These are phyloP conservation scores for Phocoena phocoena DNA, from an alignment of 2,113 vertebrate species.

Conservation along the genomic window DNA sequence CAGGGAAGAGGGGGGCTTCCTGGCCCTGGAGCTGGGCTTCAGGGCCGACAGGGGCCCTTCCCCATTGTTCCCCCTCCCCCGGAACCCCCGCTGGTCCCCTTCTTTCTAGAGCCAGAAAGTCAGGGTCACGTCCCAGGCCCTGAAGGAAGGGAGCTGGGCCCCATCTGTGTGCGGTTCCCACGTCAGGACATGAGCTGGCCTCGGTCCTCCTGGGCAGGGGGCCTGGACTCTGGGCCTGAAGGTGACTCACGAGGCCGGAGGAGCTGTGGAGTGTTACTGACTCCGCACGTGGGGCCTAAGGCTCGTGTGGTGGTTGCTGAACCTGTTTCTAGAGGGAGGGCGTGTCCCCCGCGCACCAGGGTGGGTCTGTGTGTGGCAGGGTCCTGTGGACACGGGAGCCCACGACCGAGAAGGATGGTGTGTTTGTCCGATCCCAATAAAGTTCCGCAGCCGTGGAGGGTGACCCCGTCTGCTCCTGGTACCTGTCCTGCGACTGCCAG, in stretches of 20 bases:
- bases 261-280: not conserved
- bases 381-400: fast-evolving
- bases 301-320: not conserved
- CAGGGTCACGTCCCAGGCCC: not conserved
- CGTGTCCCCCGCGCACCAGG: not conserved
- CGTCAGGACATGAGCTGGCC: not conserved
- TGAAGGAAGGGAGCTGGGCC: not conserved
- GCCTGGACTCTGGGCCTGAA: not conserved
- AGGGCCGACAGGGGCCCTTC: not conserved
- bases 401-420: not conserved
- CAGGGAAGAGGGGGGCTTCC: not conserved
- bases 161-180: not conserved
- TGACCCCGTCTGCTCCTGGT: not conserved
- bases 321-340: not conserved
- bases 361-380: not conserved
- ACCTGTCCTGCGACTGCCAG: fast-evolving
- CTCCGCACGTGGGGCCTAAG: not conserved
- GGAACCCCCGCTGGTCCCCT: not conserved
- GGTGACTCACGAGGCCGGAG: not conserved
- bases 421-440: not conserved
- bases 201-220: not conserved
- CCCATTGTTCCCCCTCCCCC: fast-evolving
- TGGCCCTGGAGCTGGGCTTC: conserved; percentile 12
- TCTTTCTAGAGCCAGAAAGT: not conserved
- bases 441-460: not conserved